phyloP scores from a whole-genome alignment of 2,888 invertebrate species.

The Andrena camellia region DNA sequence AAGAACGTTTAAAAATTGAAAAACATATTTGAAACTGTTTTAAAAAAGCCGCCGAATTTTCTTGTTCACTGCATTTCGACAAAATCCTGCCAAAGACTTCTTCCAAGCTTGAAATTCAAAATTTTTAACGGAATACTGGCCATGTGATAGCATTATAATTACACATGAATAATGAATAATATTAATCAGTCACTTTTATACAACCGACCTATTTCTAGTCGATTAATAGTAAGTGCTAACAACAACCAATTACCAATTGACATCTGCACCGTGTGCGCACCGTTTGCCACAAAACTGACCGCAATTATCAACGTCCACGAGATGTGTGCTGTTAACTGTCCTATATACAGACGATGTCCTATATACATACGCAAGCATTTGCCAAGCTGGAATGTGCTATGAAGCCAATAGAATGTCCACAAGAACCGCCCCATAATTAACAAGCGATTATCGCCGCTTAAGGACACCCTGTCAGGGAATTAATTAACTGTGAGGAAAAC shows the following conservation, averaged over 20 bases:
- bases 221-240: background rate
- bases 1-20: too few species aligned
- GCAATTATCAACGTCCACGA: slow-evolving; percentile 51
- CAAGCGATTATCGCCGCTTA: slow-evolving; percentile 63
- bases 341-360: slow-evolving; percentile 34
- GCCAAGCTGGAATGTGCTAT: slow-evolving; percentile 66
- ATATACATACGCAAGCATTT: slow-evolving; percentile 47
- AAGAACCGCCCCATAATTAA: slow-evolving; percentile 73
- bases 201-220: background rate
- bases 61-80: too few species aligned
- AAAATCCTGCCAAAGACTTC: too few species aligned
- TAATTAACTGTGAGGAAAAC: slow-evolving; percentile 59
- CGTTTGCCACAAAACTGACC: slow-evolving; percentile 34
- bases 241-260: background rate
- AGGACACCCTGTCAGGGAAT: slow-evolving; percentile 47
- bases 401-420: slow-evolving; percentile 66
- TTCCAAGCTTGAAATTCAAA: too few species aligned
- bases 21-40: too few species aligned
- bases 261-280: background rate
- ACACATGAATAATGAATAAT: background rate
- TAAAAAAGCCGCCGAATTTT: too few species aligned
- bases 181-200: background rate
- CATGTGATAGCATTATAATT: background rate
- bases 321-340: slow-evolving; percentile 31
- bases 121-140: too few species aligned